These are phyloP conservation scores for Drosophila incognita DNA, from an alignment of 2,888 invertebrate genomes.

Conservation along the genomic window DNA sequence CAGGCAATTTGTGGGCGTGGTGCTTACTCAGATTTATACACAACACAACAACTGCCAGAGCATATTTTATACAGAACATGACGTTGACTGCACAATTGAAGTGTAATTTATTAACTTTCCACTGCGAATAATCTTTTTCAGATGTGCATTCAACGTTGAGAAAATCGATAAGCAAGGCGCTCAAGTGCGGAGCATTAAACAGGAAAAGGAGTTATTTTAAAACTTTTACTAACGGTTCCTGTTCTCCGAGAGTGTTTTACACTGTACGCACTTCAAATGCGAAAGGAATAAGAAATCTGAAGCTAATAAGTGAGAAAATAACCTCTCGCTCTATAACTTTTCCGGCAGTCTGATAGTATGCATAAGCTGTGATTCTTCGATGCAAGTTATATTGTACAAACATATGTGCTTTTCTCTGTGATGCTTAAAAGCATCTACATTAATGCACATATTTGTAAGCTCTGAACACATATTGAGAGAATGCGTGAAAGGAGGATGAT, in stretches of 20 bases:
- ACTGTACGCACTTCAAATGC: slow-evolving; percentile 1
- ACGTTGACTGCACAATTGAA: slow-evolving; percentile 66
- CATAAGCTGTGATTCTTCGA: neutral
- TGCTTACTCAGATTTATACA: slow-evolving; percentile 45
- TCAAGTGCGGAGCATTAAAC: slow-evolving; percentile 12
- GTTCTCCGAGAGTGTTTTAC: slow-evolving; percentile 3
- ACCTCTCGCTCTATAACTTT: neutral
- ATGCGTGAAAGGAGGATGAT: neutral
- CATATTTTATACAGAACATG: slow-evolving; percentile 60
- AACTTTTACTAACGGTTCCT: neutral
- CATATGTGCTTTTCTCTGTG: neutral
- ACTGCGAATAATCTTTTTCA: slow-evolving; percentile 7
- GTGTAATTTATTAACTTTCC: slow-evolving; percentile 67
- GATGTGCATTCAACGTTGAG: slow-evolving; percentile 2
- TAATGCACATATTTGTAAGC: neutral
- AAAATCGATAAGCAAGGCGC: slow-evolving; percentile 35
- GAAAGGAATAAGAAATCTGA: neutral
- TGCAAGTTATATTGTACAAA: neutral
- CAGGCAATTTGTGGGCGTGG: slow-evolving; percentile 17
- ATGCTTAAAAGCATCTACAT: neutral
- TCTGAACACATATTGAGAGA: neutral
- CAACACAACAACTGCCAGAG: slow-evolving; percentile 38
- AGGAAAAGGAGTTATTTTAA: neutral
- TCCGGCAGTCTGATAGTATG: neutral
- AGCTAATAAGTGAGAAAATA: neutral